These are phyloP conservation scores for Drosophila subquinaria DNA, from an alignment of 2,888 invertebrate species.

Conservation along the genomic window DNA sequence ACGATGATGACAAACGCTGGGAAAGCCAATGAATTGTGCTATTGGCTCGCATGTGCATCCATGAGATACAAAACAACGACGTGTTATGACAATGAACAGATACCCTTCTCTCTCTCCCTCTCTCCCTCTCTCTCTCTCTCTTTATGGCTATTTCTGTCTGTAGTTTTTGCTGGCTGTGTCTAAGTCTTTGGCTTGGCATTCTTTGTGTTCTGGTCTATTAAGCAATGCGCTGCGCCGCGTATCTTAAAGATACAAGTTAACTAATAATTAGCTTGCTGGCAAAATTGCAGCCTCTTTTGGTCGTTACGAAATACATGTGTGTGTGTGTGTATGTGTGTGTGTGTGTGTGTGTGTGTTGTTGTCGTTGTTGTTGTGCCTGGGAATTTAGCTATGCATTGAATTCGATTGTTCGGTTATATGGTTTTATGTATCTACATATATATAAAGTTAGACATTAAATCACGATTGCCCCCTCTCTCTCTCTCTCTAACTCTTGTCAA, in stretches of 20 bases:
- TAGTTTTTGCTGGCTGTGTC: not conserved
- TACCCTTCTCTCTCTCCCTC: not conserved
- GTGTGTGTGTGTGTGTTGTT: slow-evolving; percentile 39
- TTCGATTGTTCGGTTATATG: slow-evolving; percentile 64
- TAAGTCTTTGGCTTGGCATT: slow-evolving; percentile 15
- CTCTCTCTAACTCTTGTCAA: slow-evolving; percentile 52
- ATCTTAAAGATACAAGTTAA: slow-evolving; percentile 81
- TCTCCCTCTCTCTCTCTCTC: not conserved
- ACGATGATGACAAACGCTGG: slow-evolving; percentile 51
- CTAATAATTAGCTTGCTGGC: slow-evolving; percentile 75
- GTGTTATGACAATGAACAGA: slow-evolving; percentile 76
- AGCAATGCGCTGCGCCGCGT: slow-evolving; percentile 69
- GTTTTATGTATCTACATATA: slow-evolving; percentile 16
- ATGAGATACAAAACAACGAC: slow-evolving; percentile 66
- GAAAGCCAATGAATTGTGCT: slow-evolving; percentile 79
- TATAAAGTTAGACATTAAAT: slow-evolving; percentile 8
- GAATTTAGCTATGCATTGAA: slow-evolving; percentile 61
- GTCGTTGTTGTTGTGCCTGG: slow-evolving; percentile 49
- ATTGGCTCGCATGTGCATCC: slow-evolving; percentile 66
- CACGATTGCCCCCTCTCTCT: slow-evolving; percentile 2
- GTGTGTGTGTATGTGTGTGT: slow-evolving; percentile 45
- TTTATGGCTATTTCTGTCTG: not conserved
- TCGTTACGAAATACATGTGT: slow-evolving; percentile 71
- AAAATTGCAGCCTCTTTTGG: slow-evolving; percentile 67
- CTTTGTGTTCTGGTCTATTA: slow-evolving; percentile 75